Base-by-base conservation (phyloP, 2,888 invertebrate genomes). In the Dicranocentrus wangi region DNA sequence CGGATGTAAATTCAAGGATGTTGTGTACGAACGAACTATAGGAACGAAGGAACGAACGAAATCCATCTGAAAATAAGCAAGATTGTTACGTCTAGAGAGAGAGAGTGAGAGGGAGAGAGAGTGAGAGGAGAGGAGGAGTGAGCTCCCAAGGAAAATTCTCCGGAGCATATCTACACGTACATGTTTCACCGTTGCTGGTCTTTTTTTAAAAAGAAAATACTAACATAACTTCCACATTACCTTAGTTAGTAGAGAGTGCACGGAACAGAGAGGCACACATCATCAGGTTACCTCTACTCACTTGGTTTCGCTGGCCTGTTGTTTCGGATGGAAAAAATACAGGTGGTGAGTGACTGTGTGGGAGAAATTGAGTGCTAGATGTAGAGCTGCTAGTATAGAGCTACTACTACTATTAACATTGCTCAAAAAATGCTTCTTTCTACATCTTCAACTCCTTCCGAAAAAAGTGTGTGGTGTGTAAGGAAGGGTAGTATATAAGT, bases 1-100 rank as follows among this genome's bases (percentile, higher is more conserved):
- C 61, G 32, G n/a, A 43, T 71, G 55, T 71, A 78, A 78, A 78
- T 78, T 78, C 70, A 70, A 28, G 77, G 53, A 77, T 70, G 25
- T 15, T 55, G 23, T 21, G 51, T 19, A 39, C 39, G n/a, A 8
- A 51, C 51, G n/a, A n/a, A n/a, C n/a, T 32, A 43, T 28, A 63
- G 7, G 15, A 32, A 47, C 10, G 42, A 43, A 10, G n/a, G 51
- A 8, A 39, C 39, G n/a, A 8, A 51, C 51, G n/a, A n/a, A n/a
- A n/a, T 32, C 25, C 21, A 63, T 7, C 7, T 21, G 28, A 32
- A 23, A 55, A 55, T 55, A 55, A 55, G 55, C 25, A 55, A 1
- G 7, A 8, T 32, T 7, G 3, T 32, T 3, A 7, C 3, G 32
- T 23, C 19, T 15, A n/a, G 15, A 28, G 28, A n/a, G 3, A 28